Evolutionary conservation across 2,888 invertebrate species (phyloP).

Genomic region (Stratiomys singularior): DNA sequence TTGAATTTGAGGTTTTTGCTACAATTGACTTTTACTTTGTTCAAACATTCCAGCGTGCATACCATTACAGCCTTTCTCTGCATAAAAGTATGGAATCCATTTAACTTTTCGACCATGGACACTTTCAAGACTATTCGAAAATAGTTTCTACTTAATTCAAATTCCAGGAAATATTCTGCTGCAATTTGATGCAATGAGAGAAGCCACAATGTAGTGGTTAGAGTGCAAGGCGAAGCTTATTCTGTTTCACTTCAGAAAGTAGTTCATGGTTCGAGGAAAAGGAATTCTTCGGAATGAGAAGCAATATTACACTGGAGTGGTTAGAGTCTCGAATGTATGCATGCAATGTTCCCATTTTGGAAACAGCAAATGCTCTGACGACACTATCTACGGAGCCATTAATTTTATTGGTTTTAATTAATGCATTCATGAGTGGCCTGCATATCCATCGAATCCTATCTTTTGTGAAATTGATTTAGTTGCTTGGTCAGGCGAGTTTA

Average conservation of each 20-base stretch:
- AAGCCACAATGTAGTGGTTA: conserved; percentile 6
- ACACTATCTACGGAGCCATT: too few relatives aligned
- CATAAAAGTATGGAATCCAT: conserved; percentile 10
- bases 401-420: too few relatives aligned
- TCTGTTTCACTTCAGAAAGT: not conserved
- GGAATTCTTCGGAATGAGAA: not conserved
- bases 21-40: not conserved
- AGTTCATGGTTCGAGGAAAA: not conserved
- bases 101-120: conserved; percentile 20
- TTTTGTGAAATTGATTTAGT: too few relatives aligned
- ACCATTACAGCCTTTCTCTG: not conserved
- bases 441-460: too few relatives aligned
- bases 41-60: conserved; percentile 12
- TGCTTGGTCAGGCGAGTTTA: too few relatives aligned
- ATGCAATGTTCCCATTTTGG: too few relatives aligned
- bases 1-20: conserved; percentile 40
- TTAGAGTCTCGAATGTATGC: not conserved
- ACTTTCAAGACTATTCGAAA: conserved; percentile 20
- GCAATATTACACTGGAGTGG: not conserved
- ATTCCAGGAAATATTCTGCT: conserved; percentile 24
- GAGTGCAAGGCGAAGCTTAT: not conserved
- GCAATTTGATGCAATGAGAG: not conserved
- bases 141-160: conserved; percentile 43
- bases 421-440: too few relatives aligned
- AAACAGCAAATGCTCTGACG: too few relatives aligned